Evolutionary conservation across 2,113 vertebrate species (phyloP).

Genomic region (Lepisosteus osseus): DNA sequence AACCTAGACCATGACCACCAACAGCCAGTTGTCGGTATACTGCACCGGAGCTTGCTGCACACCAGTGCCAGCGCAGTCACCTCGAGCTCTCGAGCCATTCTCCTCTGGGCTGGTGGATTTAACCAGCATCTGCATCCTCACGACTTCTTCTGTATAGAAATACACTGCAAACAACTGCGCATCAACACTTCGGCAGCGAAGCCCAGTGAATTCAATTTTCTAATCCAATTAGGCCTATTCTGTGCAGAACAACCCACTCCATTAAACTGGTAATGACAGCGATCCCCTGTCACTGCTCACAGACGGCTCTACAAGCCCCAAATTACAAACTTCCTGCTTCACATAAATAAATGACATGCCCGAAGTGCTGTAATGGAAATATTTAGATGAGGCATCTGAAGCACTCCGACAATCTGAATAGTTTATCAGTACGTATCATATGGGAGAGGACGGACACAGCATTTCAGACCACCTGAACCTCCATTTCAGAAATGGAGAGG

Average conservation of each 20-base stretch:
- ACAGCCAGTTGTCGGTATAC: too few relatives aligned
- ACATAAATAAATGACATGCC: not conserved
- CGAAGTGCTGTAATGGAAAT: not conserved
- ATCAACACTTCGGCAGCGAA: too few relatives aligned
- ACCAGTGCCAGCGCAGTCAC: too few relatives aligned
- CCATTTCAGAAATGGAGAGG: not conserved
- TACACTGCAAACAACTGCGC: too few relatives aligned
- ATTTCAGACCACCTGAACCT: too few relatives aligned
- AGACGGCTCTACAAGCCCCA: not conserved
- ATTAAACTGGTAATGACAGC: not conserved
- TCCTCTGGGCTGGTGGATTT: too few relatives aligned
- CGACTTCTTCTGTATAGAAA: too few relatives aligned
- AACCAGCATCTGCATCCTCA: too few relatives aligned
- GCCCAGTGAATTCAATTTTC: not conserved
- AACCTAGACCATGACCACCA: too few relatives aligned
- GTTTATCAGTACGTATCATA: not conserved
- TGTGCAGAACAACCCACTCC: constrained; percentile 1
- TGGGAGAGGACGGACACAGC: not conserved
- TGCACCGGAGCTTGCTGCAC: too few relatives aligned
- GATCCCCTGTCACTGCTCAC: not conserved
- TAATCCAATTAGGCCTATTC: not conserved
- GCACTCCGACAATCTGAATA: not conserved
- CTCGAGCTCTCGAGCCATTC: too few relatives aligned
- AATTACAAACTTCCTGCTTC: not conserved
- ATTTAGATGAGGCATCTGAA: not conserved